Conservation (phyloP, 2,888 invertebrate species). For the Orchesella flavescens region DNA sequence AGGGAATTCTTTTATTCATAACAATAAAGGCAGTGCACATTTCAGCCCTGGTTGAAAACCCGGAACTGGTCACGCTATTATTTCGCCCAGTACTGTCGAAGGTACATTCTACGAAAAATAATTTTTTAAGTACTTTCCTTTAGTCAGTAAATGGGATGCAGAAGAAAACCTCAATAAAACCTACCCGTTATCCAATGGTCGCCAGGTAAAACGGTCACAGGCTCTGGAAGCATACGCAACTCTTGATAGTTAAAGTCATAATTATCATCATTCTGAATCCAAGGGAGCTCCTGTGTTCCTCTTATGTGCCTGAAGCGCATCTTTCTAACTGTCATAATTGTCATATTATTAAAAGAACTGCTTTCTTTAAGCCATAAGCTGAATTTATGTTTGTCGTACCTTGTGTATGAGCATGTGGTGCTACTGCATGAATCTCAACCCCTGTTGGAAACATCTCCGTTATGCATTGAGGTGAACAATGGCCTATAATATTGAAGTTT, state of each 20-base stretch:
- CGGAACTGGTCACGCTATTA: neutral
- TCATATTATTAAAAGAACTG: too few species aligned
- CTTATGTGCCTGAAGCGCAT: slow-evolving; percentile 27
- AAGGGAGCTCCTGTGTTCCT: slow-evolving; percentile 21
- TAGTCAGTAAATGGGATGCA: too few species aligned
- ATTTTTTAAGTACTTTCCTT: slow-evolving; percentile 10
- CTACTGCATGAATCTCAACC: slow-evolving; percentile 28
- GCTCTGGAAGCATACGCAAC: neutral
- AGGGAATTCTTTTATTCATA: neutral
- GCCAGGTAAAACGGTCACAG: slow-evolving; percentile 27
- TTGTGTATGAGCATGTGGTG: slow-evolving; percentile 33
- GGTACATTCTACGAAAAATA: neutral
- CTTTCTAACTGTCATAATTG: slow-evolving; percentile 14
- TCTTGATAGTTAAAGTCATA: slow-evolving; percentile 27
- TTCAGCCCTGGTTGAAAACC: neutral
- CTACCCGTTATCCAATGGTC: slow-evolving; percentile 20
- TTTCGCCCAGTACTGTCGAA: neutral
- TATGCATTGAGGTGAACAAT: slow-evolving; percentile 33
- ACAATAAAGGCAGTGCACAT: slow-evolving; percentile 11
- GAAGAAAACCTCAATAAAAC: too few species aligned
- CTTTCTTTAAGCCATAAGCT: neutral
- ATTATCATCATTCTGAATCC: slow-evolving; percentile 29
- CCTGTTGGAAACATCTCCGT: slow-evolving; percentile 22
- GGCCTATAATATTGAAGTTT: slow-evolving; percentile 22
- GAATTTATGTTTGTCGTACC: too few species aligned